These are phyloP conservation scores for Meleagris gallopavo DNA, from an alignment of 2,113 vertebrate species.

Conservation along the genomic window DNA sequence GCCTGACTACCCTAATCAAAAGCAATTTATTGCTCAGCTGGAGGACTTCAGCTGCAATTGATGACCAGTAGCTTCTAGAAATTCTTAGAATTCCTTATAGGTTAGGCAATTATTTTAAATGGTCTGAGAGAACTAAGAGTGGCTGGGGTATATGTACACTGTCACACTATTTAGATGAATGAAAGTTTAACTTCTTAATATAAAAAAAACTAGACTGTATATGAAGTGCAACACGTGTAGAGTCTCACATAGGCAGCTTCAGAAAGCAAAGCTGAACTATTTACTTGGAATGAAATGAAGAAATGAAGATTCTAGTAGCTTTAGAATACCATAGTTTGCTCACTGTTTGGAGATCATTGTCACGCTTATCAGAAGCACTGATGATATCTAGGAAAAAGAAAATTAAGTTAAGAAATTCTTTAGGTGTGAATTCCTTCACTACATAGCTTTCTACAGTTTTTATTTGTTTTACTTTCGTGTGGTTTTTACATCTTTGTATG, in stretches of 20 bases:
- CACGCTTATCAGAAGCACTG: not conserved
- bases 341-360: not conserved
- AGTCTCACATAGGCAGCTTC: not conserved
- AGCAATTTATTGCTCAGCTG: slow-evolving; percentile 85
- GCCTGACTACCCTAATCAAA: slow-evolving; percentile 85
- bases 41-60: slow-evolving; percentile 87
- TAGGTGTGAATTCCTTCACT: not conserved
- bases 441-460: not conserved
- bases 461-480: not conserved
- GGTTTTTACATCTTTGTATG: not conserved
- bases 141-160: slow-evolving; percentile 23
- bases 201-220: not conserved
- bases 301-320: not conserved
- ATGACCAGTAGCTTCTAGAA: slow-evolving; percentile 73
- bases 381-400: not conserved
- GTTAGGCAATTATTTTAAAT: slow-evolving; percentile 15
- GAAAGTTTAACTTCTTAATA: slow-evolving; percentile 21
- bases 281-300: not conserved
- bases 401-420: not conserved
- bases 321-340: not conserved
- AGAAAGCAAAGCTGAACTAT: not conserved
- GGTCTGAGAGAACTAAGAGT: slow-evolving; percentile 30
- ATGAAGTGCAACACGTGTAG: not conserved
- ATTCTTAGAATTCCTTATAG: slow-evolving; percentile 67
- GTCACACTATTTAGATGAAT: slow-evolving; percentile 49